Evolutionary conservation across 2,888 invertebrate species (phyloP).

Genomic region (Andrena hattorfiana): DNA sequence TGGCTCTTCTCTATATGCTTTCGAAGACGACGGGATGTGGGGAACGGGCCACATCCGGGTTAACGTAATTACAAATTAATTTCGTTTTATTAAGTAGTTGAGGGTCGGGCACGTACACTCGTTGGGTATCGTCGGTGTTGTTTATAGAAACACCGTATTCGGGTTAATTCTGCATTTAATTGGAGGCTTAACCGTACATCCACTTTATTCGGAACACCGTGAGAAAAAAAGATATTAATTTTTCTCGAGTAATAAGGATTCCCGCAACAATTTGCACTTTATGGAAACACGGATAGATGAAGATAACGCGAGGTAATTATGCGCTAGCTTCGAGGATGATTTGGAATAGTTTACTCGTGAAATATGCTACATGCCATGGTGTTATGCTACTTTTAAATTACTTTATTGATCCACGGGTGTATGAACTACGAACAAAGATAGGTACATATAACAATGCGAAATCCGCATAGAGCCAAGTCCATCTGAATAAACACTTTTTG

Average conservation of each 20-base stretch:
- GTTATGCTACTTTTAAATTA: slow-evolving; percentile 1
- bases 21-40: slow-evolving; percentile 23
- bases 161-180: slow-evolving; percentile 71
- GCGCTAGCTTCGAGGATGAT: slow-evolving; percentile 21
- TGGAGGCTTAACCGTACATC: slow-evolving; percentile 65
- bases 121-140: slow-evolving; percentile 6
- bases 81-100: slow-evolving; percentile 55
- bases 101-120: slow-evolving; percentile 25
- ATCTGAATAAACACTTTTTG: no score
- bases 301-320: slow-evolving; percentile 54
- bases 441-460: no score
- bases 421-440: background rate
- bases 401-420: background rate
- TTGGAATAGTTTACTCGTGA: slow-evolving; percentile 24
- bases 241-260: slow-evolving; percentile 63
- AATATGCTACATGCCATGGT: background rate
- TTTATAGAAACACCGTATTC: slow-evolving; percentile 54
- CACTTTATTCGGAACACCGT: slow-evolving; percentile 58
- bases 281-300: slow-evolving; percentile 59
- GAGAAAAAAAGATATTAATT: slow-evolving; percentile 66
- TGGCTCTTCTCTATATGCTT: background rate
- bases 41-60: slow-evolving; percentile 52
- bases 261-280: slow-evolving; percentile 66
- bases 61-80: slow-evolving; percentile 59
- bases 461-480: no score